phyloP scores from a whole-genome alignment of 2,888 invertebrate species.

The Drosophila limbata region DNA sequence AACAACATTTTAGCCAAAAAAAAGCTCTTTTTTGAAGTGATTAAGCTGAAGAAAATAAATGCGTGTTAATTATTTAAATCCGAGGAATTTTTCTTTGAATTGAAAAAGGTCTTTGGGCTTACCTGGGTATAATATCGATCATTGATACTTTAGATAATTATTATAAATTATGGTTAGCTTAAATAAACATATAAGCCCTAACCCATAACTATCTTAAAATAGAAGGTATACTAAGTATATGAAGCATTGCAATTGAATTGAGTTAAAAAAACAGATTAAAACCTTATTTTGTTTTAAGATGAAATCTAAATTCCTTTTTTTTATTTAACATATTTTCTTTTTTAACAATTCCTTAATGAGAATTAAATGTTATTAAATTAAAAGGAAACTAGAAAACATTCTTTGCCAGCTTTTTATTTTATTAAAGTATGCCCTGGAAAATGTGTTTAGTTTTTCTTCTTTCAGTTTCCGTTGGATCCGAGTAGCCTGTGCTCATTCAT shows the following conservation, averaged over 20 bases:
- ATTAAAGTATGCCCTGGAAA: background rate
- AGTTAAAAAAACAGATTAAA: too few species aligned
- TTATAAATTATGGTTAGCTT: too few species aligned
- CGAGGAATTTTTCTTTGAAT: background rate
- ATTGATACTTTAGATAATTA: too few species aligned
- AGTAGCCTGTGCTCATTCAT: conserved; percentile 8
- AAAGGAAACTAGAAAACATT: background rate
- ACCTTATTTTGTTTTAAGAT: too few species aligned
- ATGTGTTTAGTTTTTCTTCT: background rate
- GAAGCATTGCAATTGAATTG: too few species aligned
- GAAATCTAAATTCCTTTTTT: too few species aligned
- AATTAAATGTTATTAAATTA: too few species aligned
- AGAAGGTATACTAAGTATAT: too few species aligned
- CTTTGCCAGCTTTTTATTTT: background rate
- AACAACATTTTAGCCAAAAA: background rate
- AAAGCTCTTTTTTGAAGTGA: background rate
- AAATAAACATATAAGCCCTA: too few species aligned
- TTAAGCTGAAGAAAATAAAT: background rate
- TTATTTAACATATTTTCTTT: too few species aligned
- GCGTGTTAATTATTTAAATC: background rate
- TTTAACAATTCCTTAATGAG: too few species aligned
- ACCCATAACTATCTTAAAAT: too few species aligned
- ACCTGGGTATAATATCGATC: background rate
- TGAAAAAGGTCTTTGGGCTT: background rate
- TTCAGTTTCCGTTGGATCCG: background rate